Conservation (phyloP, 2,888 invertebrate species). For the Agrochola lychnidis region DNA sequence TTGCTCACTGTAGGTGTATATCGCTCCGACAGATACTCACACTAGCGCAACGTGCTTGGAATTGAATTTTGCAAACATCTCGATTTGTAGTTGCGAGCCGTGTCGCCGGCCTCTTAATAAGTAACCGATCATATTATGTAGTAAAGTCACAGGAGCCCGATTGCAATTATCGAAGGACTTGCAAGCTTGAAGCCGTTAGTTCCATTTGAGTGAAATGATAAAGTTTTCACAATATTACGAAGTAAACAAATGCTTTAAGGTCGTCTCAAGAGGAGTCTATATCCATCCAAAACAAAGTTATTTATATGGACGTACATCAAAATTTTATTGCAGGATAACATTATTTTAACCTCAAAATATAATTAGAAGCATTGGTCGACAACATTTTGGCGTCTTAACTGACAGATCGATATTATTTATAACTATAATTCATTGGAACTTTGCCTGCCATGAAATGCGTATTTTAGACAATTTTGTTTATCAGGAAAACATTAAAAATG, state of each 20-base stretch:
- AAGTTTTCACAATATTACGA: background rate
- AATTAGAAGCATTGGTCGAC: constrained; percentile 46
- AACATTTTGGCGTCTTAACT: constrained; percentile 56
- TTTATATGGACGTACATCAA: constrained; percentile 24
- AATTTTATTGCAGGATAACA: constrained; percentile 6
- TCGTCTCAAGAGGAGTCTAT: background rate
- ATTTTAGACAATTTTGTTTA: constrained; percentile 58
- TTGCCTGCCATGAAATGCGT: constrained; percentile 54
- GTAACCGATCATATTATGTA: too few relatives aligned
- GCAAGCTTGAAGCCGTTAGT: background rate
- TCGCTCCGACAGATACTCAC: too few relatives aligned
- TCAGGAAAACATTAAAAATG: constrained; percentile 54
- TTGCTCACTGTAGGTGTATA: too few relatives aligned
- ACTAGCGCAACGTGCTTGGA: too few relatives aligned
- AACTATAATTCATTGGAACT: constrained; percentile 61
- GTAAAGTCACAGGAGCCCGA: background rate
- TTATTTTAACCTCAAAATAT: constrained; percentile 37
- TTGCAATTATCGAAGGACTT: background rate
- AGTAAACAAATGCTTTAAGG: background rate
- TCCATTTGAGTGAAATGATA: background rate
- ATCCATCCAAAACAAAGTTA: constrained; percentile 18
- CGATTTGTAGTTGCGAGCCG: too few relatives aligned
- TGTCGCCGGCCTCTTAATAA: too few relatives aligned
- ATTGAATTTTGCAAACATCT: too few relatives aligned
- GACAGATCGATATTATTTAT: constrained; percentile 59